phyloP scores from a whole-genome alignment of 2,797 vertebrate species.

The Chaetodon trifasciatus region DNA sequence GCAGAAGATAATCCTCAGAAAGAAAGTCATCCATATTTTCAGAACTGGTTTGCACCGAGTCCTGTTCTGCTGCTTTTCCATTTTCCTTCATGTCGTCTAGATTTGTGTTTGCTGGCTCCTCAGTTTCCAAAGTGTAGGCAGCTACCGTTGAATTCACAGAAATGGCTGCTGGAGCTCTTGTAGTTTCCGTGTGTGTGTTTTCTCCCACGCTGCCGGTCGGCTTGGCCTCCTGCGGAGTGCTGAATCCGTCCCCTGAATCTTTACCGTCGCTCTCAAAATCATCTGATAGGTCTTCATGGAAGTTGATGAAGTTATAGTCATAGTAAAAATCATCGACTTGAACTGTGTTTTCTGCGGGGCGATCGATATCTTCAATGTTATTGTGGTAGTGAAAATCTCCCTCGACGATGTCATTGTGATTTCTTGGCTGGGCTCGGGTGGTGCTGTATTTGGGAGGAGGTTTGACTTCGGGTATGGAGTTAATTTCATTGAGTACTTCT shows the following conservation, averaged over 20 bases:
- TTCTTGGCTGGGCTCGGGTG: constrained; percentile 69
- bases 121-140: neutral
- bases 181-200: constrained; percentile 43
- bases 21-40: constrained; percentile 72
- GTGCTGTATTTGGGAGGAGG: constrained; percentile 52
- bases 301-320: constrained; percentile 98
- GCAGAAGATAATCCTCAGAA: constrained; percentile 84
- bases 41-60: constrained; percentile 32
- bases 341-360: constrained; percentile 73
- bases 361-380: constrained; percentile 76
- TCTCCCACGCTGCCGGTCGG: constrained; percentile 32
- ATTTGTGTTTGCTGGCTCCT: constrained; percentile 36
- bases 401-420: constrained; percentile 69
- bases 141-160: constrained; percentile 19
- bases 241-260: constrained; percentile 44
- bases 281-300: constrained; percentile 93
- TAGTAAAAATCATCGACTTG: constrained; percentile 97
- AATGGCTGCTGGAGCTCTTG: constrained; percentile 42
- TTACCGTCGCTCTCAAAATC: constrained; percentile 74
- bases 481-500: constrained; percentile 91
- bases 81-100: fast-evolving
- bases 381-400: constrained; percentile 83
- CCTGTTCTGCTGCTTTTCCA: neutral
- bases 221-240: constrained; percentile 38
- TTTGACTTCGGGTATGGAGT: constrained; percentile 80